Evolutionary conservation across 2,113 vertebrate species (phyloP), one percentile per base, ranked within the genome.

Genomic region (Bagarius yarrelli): DNA sequence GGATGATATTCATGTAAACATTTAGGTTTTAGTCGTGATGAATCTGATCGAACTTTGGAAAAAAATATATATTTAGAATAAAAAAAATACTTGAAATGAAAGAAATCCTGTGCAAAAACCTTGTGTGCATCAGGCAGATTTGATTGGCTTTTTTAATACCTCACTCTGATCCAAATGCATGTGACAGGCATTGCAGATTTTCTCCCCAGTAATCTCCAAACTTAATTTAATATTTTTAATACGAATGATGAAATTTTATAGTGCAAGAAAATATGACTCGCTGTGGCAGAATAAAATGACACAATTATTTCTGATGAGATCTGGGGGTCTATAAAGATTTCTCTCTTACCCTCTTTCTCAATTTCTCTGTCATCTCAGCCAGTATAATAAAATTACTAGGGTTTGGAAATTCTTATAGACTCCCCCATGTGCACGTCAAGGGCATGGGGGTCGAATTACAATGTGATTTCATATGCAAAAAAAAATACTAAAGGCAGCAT

Each of bases 221-320:
- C 70, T 85, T 57, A 63, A 82, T 83, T 82, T 80, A 80, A 56
- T 72, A n/a, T 47, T 85, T 82, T 76, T 56, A 71, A 80, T 82
- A 75, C 32, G 70, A 82, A 85, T 79, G 72, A 63, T 76, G 80
- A 74, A 75, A 82, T 85, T 85, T 85, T 70, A 82, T 85, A 75
- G 82, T 80, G 56, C 50, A 66, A 56, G 76, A 82, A 79, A 85
- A 81, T 81, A 27, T 79, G 76, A 81, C 66, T 74, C 79, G 75
- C 70, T 55, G 59, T 47, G 59, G 57, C 57, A 78, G 80, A 53
- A 72, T 73, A 52, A 67, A 64, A 60, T 67, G 60, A 78, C 25
- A 57, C 71, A 76, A 82, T 80, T 23, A 52, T 85, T 82, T 72
- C 50, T 73, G 44, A 71, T 79, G 83, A 79, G 72, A 79, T 76